phyloP scores from a whole-genome alignment of 2,888 invertebrate species.

The Tillus elongatus region DNA sequence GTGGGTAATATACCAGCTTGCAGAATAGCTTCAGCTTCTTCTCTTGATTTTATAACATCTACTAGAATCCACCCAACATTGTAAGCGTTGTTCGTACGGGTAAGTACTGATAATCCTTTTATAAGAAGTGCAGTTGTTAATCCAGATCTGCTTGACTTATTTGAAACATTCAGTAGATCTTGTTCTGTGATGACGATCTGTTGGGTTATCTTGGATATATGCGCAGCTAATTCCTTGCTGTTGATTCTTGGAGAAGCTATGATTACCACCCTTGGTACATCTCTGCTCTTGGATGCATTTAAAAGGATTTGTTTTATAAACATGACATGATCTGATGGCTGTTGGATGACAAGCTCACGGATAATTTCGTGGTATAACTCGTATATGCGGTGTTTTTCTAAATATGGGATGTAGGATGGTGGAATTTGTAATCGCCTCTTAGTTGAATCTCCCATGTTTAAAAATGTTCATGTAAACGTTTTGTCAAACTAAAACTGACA shows the following conservation, averaged over 20 bases:
- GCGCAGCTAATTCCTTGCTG: conserved; percentile 30
- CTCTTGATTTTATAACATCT: conserved; percentile 43
- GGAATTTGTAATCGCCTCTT: conserved; percentile 37
- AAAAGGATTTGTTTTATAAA: conserved; percentile 52
- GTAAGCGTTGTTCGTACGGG: conserved; percentile 22
- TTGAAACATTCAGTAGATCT: conserved; percentile 10
- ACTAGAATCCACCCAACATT: conserved; percentile 38
- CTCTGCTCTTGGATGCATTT: conserved; percentile 43
- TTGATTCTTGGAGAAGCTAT: conserved; percentile 47
- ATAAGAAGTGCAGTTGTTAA: background rate
- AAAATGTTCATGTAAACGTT: too few species aligned
- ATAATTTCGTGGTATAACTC: conserved; percentile 58
- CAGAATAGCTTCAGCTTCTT: conserved; percentile 42
- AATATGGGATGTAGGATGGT: conserved; percentile 50
- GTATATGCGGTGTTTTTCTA: conserved; percentile 56
- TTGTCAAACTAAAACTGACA: too few species aligned
- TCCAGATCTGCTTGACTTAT: conserved; percentile 7
- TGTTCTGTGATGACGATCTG: conserved; percentile 32
- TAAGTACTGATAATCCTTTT: background rate
- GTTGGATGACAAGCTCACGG: conserved; percentile 48
- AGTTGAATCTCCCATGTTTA: conserved; percentile 33
- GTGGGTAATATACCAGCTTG: conserved; percentile 44
- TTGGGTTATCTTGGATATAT: conserved; percentile 30
- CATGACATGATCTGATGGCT: conserved; percentile 54
- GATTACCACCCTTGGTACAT: conserved; percentile 48